These are phyloP conservation scores for Oophaga pumilio DNA, from an alignment of 2,113 vertebrate genomes.

Conservation along the genomic window DNA sequence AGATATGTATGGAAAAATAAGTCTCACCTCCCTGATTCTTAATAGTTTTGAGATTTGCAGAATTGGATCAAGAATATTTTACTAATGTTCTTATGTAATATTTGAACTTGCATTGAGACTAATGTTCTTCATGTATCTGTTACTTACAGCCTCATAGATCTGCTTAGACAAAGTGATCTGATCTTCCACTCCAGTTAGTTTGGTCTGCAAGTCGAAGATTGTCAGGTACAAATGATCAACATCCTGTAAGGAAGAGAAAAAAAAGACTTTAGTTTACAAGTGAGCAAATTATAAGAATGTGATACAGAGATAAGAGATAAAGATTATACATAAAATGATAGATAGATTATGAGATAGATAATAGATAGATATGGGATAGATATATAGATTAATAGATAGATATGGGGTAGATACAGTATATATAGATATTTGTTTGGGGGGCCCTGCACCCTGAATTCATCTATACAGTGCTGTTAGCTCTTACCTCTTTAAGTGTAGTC, in stretches of 20 bases:
- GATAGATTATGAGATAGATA: no score
- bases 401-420: no score
- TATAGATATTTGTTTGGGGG: no score
- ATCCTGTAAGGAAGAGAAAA: slow-evolving; percentile 59
- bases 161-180: slow-evolving; percentile 69
- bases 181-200: slow-evolving; percentile 64
- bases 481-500: slow-evolving; percentile 67
- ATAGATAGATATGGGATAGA: no score
- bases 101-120: background rate
- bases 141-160: slow-evolving; percentile 68
- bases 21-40: background rate
- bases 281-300: no score
- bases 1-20: background rate
- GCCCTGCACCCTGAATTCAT: no score
- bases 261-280: background rate
- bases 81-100: background rate
- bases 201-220: slow-evolving; percentile 69
- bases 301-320: no score
- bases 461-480: no score
- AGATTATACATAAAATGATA: no score
- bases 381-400: background rate
- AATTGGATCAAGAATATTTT: background rate
- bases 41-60: no score
- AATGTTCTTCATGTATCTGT: background rate
- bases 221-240: slow-evolving; percentile 67